Evolutionary conservation across 2,797 vertebrate species (phyloP).

Genomic region (Protonibea diacanthus): DNA sequence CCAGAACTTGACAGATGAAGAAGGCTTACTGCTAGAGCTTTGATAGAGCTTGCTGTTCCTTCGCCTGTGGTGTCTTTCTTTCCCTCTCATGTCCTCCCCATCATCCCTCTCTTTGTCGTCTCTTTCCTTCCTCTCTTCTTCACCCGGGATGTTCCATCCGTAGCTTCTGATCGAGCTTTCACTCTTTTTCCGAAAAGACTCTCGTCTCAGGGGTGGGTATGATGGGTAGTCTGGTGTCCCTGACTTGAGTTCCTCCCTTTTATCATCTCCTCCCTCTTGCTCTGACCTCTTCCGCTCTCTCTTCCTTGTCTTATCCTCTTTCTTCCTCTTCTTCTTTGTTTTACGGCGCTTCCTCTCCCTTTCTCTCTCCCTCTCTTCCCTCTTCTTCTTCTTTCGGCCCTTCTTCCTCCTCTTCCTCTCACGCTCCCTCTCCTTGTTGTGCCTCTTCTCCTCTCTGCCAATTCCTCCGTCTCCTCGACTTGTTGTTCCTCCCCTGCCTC

Average conservation of each 20-base stretch:
- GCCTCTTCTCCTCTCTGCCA: constrained; percentile 73
- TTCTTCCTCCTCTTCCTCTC: constrained; percentile 82
- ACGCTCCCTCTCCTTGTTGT: constrained; percentile 79
- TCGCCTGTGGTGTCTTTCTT: constrained; percentile 77
- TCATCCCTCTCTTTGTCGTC: constrained; percentile 80
- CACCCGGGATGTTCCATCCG: constrained; percentile 82
- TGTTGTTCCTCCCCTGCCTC: constrained; percentile 58
- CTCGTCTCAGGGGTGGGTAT: constrained; percentile 79
- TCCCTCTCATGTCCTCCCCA: constrained; percentile 75
- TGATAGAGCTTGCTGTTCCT: constrained; percentile 82
- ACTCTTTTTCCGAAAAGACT: constrained; percentile 85
- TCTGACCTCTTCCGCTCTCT: constrained; percentile 77
- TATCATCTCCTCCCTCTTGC: constrained; percentile 82
- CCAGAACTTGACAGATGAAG: constrained; percentile 87
- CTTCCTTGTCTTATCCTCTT: constrained; percentile 77
- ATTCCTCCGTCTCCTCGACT: constrained; percentile 55
- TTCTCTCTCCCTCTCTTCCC: constrained; percentile 83
- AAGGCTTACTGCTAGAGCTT: constrained; percentile 78
- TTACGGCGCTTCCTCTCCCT: constrained; percentile 85
- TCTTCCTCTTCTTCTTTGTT: constrained; percentile 86
- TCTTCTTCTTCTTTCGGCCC: constrained; percentile 84
- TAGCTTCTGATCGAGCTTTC: constrained; percentile 84
- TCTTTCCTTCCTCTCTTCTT: constrained; percentile 79
- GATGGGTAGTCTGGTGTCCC: constrained; percentile 80
- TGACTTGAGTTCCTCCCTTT: constrained; percentile 82